A percentile compares a stretch with the other conserved stretches of the same genome.
Evolutionary conservation across 2,113 vertebrate species (phyloP).

Genomic region (Apus apus): DNA sequence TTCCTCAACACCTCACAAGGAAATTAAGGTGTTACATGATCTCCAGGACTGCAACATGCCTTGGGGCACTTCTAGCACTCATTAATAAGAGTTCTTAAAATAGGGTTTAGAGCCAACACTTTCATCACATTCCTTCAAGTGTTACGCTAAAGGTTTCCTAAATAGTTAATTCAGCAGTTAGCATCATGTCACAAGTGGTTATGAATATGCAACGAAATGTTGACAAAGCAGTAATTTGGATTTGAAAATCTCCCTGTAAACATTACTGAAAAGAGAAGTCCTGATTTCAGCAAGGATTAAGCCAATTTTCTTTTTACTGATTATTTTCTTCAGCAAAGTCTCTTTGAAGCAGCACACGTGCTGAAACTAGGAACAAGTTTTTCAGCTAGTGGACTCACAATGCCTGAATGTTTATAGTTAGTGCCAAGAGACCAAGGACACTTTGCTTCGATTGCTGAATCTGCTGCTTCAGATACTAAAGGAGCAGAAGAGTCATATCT

Average conservation of each 20-base stretch:
- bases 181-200: background rate
- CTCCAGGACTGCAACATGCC: background rate
- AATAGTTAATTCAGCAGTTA: constrained; percentile 41
- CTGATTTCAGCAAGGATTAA: too few relatives aligned
- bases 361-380: too few relatives aligned
- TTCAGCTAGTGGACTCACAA: too few relatives aligned
- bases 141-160: constrained; percentile 20
- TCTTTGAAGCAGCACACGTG: too few relatives aligned
- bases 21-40: background rate
- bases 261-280: background rate
- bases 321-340: too few relatives aligned
- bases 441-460: too few relatives aligned
- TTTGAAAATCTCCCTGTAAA: background rate
- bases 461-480: too few relatives aligned
- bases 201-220: constrained; percentile 18
- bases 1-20: background rate
- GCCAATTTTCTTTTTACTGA: too few relatives aligned
- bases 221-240: background rate
- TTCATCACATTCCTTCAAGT: constrained; percentile 17
- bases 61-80: background rate
- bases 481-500: too few relatives aligned
- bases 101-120: background rate
- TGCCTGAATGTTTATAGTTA: too few relatives aligned
- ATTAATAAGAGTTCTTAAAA: constrained; percentile 48
- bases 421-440: too few relatives aligned